phyloP scores from a whole-genome alignment of 1,140 invertebrate genomes.

The Amphibalanus amphitrite region DNA sequence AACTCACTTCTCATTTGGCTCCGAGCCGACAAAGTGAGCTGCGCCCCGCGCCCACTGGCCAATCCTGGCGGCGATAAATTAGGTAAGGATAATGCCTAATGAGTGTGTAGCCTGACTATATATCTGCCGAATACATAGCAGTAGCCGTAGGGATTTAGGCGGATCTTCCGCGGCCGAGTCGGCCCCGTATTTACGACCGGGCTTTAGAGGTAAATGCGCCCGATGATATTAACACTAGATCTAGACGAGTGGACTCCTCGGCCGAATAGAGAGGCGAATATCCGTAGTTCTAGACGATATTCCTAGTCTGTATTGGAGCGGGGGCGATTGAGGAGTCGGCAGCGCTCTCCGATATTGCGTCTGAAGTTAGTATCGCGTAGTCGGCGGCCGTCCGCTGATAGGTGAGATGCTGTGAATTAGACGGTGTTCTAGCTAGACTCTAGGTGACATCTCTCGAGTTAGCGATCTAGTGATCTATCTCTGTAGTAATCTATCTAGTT shows the following conservation, averaged over 20 bases:
- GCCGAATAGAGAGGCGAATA: background rate
- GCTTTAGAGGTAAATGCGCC: background rate
- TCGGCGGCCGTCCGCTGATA: background rate
- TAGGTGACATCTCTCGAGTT: too few species aligned
- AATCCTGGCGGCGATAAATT: background rate
- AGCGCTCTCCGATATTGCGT: background rate
- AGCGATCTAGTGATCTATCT: too few species aligned
- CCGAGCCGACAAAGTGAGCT: background rate
- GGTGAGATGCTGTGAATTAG: background rate
- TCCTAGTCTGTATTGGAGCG: background rate
- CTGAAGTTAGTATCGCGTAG: background rate
- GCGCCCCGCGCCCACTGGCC: background rate
- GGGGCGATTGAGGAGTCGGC: background rate
- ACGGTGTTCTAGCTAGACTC: background rate
- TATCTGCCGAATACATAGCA: background rate
- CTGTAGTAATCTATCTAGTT: too few species aligned
- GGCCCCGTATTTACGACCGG: background rate
- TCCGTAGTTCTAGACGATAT: background rate
- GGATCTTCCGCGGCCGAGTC: background rate
- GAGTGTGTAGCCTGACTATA: background rate
- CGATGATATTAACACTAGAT: background rate
- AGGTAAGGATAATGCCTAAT: conserved; percentile 1
- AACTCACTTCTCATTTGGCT: background rate
- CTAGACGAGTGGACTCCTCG: background rate
- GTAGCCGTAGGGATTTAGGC: background rate